Evolutionary conservation across 2,888 invertebrate genomes (phyloP), one percentile per base, ranked within the genome.

Genomic region (Serrognathus titanus): DNA sequence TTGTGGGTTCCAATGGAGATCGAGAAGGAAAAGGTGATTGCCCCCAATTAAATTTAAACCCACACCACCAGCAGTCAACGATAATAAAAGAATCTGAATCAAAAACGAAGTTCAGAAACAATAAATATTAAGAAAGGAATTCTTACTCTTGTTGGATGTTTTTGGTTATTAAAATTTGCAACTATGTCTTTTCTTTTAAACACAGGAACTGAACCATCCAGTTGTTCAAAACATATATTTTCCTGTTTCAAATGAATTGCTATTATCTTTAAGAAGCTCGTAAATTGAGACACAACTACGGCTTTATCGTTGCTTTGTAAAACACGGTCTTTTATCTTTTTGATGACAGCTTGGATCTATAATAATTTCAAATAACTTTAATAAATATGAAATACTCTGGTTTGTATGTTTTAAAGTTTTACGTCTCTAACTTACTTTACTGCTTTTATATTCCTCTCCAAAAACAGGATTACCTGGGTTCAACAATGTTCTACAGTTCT

Each of bases 1-100:
- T 70, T 97, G 96, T 0, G 97, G 97, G 82, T 97, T 98, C 95
- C 97, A 98, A 77, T 97, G 97, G 51, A 94, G 84, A 79, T 98
- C 97, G 16, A 95, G 76, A 36, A 98, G 79, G 35, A 97, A 83
- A 47, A 98, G 82, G 75, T 97, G 94, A 80, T 92, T 96, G 0
- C 89, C 97, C 2, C 97, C 97, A 55, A 91, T 83, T 52, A 97
- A 82, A 81, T 98, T 97, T 10, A 98, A 80, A 0, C 97, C 97
- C 11, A 96, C 95, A 24, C 97, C 97, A 47, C 97, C 97, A 41
- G 97, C 96, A 57, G 90, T 90, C 31, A 97, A 80, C 0, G 97
- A 97, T 0, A 98, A 80, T 41, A 98, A 78, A 76, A 97, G 80
- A 58, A 91, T 81, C 82, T 84, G 75, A 67, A 51, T 51, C 38